Conservation (phyloP, 2,797 vertebrate genomes). For the Morus bassanus region DNA sequence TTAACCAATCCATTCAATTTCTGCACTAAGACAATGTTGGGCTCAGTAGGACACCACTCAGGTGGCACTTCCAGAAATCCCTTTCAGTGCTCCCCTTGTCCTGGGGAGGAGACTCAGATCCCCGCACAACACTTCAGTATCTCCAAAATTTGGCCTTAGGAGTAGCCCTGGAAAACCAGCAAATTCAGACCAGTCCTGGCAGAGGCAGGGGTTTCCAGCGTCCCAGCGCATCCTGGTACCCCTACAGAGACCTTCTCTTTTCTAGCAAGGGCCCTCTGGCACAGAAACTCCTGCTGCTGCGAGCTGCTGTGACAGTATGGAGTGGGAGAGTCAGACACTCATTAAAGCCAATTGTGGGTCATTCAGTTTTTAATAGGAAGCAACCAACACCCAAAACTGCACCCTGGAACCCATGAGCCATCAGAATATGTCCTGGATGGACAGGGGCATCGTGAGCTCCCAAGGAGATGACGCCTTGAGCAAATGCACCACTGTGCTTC, state of each 20-base stretch:
- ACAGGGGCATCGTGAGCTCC: background rate
- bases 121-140: background rate
- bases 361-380: background rate
- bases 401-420: background rate
- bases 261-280: background rate
- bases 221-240: fast-evolving
- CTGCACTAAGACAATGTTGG: background rate
- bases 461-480: background rate
- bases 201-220: background rate
- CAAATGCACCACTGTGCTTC: background rate
- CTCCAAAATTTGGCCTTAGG: background rate
- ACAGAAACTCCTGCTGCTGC: background rate
- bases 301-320: background rate
- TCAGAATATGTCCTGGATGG: background rate
- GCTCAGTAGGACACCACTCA: background rate
- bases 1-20: background rate
- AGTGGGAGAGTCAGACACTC: background rate
- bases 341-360: background rate
- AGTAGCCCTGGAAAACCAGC: background rate
- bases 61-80: background rate
- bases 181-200: background rate
- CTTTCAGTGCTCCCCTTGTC: background rate
- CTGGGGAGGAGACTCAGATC: background rate
- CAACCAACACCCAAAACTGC: background rate
- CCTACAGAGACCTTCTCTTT: background rate